These are phyloP conservation scores for Enteromius radiatus DNA, from an alignment of 2,797 vertebrate species.

Conservation along the genomic window DNA sequence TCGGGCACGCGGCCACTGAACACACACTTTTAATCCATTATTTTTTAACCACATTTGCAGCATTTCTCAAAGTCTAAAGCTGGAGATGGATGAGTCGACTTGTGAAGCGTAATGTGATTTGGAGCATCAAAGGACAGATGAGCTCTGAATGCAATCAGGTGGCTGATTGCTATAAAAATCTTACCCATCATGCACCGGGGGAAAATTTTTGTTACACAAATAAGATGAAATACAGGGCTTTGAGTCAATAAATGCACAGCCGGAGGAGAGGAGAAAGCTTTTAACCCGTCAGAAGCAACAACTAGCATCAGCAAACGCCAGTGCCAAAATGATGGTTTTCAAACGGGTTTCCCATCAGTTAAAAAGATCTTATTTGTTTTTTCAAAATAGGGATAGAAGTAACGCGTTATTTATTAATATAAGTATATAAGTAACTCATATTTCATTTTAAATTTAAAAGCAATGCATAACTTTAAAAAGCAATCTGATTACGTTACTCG, in stretches of 20 bases:
- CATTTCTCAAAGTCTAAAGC: constrained; percentile 69
- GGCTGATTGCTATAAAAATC: constrained; percentile 48
- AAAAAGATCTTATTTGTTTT: too few species aligned
- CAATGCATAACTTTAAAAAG: too few species aligned
- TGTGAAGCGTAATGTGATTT: constrained; percentile 75
- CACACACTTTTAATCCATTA: constrained; percentile 80
- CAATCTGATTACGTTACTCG: not conserved
- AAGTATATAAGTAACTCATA: too few species aligned
- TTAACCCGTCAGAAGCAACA: not conserved
- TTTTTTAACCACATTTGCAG: constrained; percentile 74
- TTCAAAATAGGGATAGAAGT: too few species aligned
- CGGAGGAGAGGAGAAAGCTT: constrained; percentile 15
- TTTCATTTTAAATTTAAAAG: not conserved
- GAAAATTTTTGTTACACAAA: constrained; percentile 31
- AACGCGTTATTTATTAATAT: too few species aligned
- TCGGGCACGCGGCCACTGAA: constrained; percentile 75
- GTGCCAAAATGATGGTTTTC: not conserved
- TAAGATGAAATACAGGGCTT: constrained; percentile 14
- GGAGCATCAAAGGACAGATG: constrained; percentile 65
- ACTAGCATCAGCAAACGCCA: too few species aligned
- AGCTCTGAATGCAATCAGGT: constrained; percentile 56
- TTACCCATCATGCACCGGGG: constrained; percentile 48
- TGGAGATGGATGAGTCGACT: constrained; percentile 74
- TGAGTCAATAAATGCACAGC: not conserved
- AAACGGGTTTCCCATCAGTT: not conserved